A percentile compares a stretch with the other conserved stretches of the same genome.
phyloP scores from a whole-genome alignment of 2,797 vertebrate species.

The Enteromius fasciolatus region DNA sequence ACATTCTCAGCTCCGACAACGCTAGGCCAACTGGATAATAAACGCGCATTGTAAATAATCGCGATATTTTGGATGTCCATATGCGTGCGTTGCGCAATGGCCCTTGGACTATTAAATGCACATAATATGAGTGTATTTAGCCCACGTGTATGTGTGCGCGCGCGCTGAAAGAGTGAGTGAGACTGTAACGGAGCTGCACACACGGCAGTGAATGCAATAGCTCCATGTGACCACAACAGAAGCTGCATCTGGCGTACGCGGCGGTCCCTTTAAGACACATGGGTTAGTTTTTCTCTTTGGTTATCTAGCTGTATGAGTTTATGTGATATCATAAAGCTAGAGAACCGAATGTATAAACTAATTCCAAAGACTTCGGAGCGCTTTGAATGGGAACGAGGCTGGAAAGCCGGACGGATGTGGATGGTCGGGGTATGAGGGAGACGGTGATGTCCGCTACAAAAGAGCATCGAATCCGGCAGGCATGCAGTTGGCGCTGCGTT shows the following conservation, averaged over 20 bases:
- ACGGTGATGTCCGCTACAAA: slow-evolving; percentile 64
- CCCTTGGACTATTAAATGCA: slow-evolving; percentile 7
- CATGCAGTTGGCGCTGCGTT: slow-evolving; percentile 25
- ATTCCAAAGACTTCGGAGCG: slow-evolving; percentile 76
- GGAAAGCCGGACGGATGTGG: slow-evolving; percentile 59
- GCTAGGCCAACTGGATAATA: neutral
- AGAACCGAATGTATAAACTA: slow-evolving; percentile 98
- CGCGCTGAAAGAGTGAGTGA: slow-evolving; percentile 39
- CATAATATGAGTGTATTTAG: slow-evolving; percentile 24
- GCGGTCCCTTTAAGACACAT: slow-evolving; percentile 84
- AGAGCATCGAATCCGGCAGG: slow-evolving; percentile 61
- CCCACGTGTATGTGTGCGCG: slow-evolving; percentile 47
- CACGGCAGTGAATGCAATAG: slow-evolving; percentile 74
- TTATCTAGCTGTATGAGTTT: slow-evolving; percentile 87
- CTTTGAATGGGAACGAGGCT: slow-evolving; percentile 54
- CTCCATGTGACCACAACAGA: slow-evolving; percentile 85
- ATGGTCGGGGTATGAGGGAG: slow-evolving; percentile 58
- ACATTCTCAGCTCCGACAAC: neutral
- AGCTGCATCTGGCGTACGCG: slow-evolving; percentile 69
- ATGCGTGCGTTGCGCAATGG: neutral
- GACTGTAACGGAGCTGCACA: slow-evolving; percentile 60
- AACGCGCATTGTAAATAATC: neutral
- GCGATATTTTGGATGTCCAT: neutral
- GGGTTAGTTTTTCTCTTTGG: slow-evolving; percentile 82
- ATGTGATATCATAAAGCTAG: slow-evolving; percentile 98